Evolutionary conservation across 2,797 vertebrate genomes (phyloP).

Genomic region (Rachycentron canadum): DNA sequence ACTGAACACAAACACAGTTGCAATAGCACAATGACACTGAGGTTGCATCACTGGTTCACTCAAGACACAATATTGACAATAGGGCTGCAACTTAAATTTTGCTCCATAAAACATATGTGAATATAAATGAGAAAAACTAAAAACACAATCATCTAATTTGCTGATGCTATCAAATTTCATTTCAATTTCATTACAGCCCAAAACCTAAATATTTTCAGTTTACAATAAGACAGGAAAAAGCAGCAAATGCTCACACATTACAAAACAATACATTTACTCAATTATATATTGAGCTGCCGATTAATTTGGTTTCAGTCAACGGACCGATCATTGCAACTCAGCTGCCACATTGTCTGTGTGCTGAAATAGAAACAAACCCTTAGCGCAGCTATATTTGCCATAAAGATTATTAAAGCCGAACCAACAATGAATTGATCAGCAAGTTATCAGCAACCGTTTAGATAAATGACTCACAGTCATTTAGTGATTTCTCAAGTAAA

Average conservation of each 20-base stretch:
- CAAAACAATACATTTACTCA: neutral
- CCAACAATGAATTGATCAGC: neutral
- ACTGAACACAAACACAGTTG: conserved; percentile 3
- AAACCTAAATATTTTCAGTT: neutral
- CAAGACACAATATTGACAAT: neutral
- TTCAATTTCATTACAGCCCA: neutral
- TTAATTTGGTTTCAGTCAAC: neutral
- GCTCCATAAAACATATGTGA: neutral
- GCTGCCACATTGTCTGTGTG: too few species aligned
- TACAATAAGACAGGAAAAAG: neutral
- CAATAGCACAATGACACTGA: fast-evolving
- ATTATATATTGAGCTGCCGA: neutral
- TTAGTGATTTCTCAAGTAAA: neutral
- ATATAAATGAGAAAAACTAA: neutral
- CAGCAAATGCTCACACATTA: neutral
- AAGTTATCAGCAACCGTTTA: neutral
- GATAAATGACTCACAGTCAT: too few species aligned
- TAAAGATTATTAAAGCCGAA: neutral
- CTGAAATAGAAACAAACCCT: neutral
- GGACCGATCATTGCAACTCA: neutral
- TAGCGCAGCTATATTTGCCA: neutral
- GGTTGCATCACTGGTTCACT: neutral
- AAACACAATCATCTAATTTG: neutral
- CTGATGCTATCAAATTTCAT: neutral
- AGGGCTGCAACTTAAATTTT: neutral